These are phyloP conservation scores for Brachylomia viminalis DNA, from an alignment of 2,888 invertebrate species.

Conservation along the genomic window DNA sequence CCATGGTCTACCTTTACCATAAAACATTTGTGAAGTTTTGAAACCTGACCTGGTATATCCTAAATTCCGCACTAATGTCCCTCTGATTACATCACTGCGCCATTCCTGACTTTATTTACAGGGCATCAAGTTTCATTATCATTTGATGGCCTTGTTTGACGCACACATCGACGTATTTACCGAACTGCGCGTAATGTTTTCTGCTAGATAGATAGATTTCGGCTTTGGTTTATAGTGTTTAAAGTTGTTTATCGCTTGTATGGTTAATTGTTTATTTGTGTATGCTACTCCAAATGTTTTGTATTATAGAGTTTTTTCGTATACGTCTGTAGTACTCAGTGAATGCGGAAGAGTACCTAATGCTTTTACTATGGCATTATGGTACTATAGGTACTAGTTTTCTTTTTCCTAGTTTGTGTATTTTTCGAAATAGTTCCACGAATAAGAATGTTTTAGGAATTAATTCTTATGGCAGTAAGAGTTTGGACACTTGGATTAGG, in stretches of 20 bases:
- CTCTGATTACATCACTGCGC: conserved; percentile 27
- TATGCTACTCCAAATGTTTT: conserved; percentile 50
- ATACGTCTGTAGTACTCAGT: conserved; percentile 44
- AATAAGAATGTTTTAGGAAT: background rate
- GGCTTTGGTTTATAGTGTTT: conserved; percentile 5
- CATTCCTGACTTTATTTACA: conserved; percentile 48
- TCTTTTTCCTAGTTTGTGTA: conserved; percentile 8
- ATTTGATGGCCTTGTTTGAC: conserved; percentile 56
- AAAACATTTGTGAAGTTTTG: conserved; percentile 53
- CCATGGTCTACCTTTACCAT: conserved; percentile 26
- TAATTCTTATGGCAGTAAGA: background rate
- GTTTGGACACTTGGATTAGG: background rate
- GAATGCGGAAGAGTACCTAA: conserved; percentile 62
- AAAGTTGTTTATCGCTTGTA: conserved; percentile 41
- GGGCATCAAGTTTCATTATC: conserved; percentile 49
- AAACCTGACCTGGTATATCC: conserved; percentile 58
- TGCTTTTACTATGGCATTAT: conserved; percentile 42
- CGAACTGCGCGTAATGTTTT: conserved; percentile 35
- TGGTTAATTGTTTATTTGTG: conserved; percentile 45
- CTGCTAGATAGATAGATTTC: conserved; percentile 16
- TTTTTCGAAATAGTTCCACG: conserved; percentile 1
- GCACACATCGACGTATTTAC: conserved; percentile 52
- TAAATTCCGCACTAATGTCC: conserved; percentile 49
- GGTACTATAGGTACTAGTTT: no score
- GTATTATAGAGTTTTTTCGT: conserved; percentile 50